Evolutionary conservation across 2,888 invertebrate genomes (phyloP), one percentile per base, ranked within the genome.

Genomic region (Cremastinae sp.): DNA sequence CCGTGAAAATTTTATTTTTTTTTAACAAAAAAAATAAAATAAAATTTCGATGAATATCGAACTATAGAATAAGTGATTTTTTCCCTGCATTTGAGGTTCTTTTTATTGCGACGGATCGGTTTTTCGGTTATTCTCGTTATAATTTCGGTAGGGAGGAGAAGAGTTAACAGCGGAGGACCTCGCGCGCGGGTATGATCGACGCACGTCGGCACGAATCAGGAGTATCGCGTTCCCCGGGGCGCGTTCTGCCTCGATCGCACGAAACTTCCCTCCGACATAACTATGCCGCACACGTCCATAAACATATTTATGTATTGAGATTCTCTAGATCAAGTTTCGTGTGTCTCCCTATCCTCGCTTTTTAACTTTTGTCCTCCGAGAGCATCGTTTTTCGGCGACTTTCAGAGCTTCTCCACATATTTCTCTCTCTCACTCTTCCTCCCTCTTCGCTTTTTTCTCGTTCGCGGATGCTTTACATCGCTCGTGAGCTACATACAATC

Each of bases 131-230:
- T 58, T 51, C 20, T 41, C 10, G 56, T 55, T 43, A 39, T 62
- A 59, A 62, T 75, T 61, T 58, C 18, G 43, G 71, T 55, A 62
- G 80, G 74, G 79, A 76, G 80, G 80, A 80, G 80, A 81, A 84
- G 83, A 81, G 62, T 56, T 81, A 85, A 85, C 84, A 81, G 84
- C 84, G 81, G 84, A 84, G 84, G 78, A 78, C 35, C 45, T 79
- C 78, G 82, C 83, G 83, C 45, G 78, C 78, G 82, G 83, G 83
- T 84, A 87, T 87, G 85, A 86, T 86, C 84, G 83, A 81, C 79
- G 83, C 81, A 82, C 83, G 87, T 85, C 88, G 88, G 89, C 85
- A 78, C 78, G 85, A 88, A 84, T 87, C 87, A 89, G 89, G 83
- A 87, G 85, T 88, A 89, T 89, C 89, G 84, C 85, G 83, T 89